These are phyloP conservation scores for Drosophila neocordata DNA, from an alignment of 1,140 invertebrate genomes.

Conservation along the genomic window DNA sequence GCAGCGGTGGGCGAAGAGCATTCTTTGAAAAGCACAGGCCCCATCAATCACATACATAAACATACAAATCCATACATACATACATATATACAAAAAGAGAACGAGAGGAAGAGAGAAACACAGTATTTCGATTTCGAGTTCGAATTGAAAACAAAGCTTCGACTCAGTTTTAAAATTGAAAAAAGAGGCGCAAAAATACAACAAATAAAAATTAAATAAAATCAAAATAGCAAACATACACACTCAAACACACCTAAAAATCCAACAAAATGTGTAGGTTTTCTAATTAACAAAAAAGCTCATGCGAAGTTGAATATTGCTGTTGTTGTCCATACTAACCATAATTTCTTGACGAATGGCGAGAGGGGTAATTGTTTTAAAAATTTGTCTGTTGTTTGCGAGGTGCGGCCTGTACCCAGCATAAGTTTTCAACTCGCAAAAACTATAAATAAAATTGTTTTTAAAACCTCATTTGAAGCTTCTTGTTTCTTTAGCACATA, in stretches of 20 bases:
- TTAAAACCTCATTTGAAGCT: background rate
- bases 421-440: constrained; percentile 10
- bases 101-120: background rate
- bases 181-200: constrained; percentile 4
- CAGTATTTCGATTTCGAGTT: constrained; percentile 5
- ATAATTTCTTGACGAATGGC: background rate
- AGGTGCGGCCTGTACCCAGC: background rate
- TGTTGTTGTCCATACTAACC: background rate
- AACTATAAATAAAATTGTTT: constrained; percentile 8
- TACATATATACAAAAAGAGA: background rate
- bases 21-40: constrained; percentile 19
- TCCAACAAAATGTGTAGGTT: background rate
- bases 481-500: background rate
- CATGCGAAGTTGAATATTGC: background rate
- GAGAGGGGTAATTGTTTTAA: background rate
- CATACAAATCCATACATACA: background rate
- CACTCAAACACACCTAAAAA: constrained; percentile 4
- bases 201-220: constrained; percentile 6
- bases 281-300: background rate
- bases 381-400: background rate
- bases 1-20: constrained; percentile 2
- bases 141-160: constrained; percentile 15
- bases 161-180: constrained; percentile 5
- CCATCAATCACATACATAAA: constrained; percentile 12
- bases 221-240: constrained; percentile 13